These are phyloP conservation scores for Trichogramma pretiosum DNA, from an alignment of 1,140 invertebrate species.

Conservation along the genomic window DNA sequence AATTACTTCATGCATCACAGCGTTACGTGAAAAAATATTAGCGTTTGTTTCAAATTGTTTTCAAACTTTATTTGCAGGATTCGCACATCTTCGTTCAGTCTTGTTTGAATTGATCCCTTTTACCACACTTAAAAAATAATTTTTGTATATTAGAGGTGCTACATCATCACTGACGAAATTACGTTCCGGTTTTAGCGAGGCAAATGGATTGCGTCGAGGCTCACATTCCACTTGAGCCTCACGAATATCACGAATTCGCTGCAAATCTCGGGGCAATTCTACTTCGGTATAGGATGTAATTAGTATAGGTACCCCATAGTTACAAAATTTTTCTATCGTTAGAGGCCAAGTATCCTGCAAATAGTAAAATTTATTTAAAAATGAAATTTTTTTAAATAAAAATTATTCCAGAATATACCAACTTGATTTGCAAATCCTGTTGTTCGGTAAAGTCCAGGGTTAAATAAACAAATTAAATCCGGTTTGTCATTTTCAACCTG, in stretches of 20 bases:
- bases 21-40: too few relatives aligned
- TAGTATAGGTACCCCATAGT: constrained; percentile 49
- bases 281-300: constrained; percentile 57
- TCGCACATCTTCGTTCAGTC: too few relatives aligned
- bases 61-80: too few relatives aligned
- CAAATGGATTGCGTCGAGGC: constrained; percentile 53
- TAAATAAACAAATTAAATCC: constrained; percentile 60
- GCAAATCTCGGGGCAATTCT: constrained; percentile 54
- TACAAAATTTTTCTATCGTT: constrained; percentile 46
- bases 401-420: not conserved
- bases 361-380: constrained; percentile 17
- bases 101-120: too few relatives aligned
- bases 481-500: constrained; percentile 46
- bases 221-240: constrained; percentile 44
- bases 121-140: constrained; percentile 47
- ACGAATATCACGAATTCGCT: constrained; percentile 41
- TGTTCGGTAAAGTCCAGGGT: constrained; percentile 57
- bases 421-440: constrained; percentile 45
- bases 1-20: too few relatives aligned
- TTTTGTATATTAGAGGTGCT: constrained; percentile 62
- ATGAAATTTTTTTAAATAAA: not conserved
- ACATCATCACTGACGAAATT: constrained; percentile 66
- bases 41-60: too few relatives aligned
- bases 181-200: constrained; percentile 58
- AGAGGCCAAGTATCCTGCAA: constrained; percentile 55